Evolutionary conservation across 2,113 vertebrate genomes (phyloP).

Genomic region (Herpetotheres cachinnans): DNA sequence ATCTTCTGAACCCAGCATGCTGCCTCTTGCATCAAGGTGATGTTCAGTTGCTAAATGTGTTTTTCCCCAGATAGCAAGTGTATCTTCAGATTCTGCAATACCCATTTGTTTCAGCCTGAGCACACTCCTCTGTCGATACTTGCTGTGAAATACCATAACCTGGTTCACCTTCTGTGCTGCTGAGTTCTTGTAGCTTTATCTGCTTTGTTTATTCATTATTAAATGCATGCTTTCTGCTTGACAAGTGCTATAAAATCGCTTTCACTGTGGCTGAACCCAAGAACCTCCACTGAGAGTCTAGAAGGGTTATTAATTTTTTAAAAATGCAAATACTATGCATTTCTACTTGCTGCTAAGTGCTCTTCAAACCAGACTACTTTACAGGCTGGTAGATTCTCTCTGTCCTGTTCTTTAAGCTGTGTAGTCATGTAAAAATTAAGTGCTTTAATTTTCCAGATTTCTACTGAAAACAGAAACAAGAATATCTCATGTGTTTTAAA

Average conservation of each 20-base stretch:
- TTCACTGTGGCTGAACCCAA: slow-evolving; percentile 3
- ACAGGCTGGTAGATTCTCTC: neutral
- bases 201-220: slow-evolving; percentile 45
- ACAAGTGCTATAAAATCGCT: slow-evolving; percentile 38
- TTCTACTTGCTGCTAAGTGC: slow-evolving; percentile 6
- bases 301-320: neutral
- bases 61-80: neutral
- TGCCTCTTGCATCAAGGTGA: neutral
- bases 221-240: slow-evolving; percentile 5
- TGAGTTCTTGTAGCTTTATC: slow-evolving; percentile 30
- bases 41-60: neutral
- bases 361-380: neutral
- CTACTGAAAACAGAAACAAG: neutral
- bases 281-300: neutral
- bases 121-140: neutral
- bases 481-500: neutral
- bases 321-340: neutral
- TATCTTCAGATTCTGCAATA: neutral
- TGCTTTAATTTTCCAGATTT: neutral
- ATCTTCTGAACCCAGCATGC: neutral
- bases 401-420: neutral
- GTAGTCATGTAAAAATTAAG: neutral
- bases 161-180: slow-evolving; percentile 36
- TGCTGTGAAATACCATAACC: slow-evolving; percentile 39
- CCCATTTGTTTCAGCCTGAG: slow-evolving; percentile 44